Conservation (phyloP, 1,140 invertebrate genomes). For the Temnothorax nylanderi region DNA sequence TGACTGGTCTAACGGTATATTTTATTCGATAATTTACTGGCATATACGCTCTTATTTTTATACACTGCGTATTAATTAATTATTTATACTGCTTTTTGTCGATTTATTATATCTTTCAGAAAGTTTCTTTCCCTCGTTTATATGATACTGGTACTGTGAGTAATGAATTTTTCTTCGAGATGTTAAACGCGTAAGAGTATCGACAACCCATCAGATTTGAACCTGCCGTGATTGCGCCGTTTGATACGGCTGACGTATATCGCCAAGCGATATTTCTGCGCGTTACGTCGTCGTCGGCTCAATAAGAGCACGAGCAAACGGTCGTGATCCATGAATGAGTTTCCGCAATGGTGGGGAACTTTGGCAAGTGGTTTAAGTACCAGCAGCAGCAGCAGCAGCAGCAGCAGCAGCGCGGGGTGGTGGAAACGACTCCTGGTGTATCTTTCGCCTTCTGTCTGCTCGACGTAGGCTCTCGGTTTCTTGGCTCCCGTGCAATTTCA, state of each 20-base stretch:
- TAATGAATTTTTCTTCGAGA: not conserved
- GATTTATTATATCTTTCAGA: not conserved
- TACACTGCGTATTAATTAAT: not conserved
- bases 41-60: not conserved
- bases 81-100: not conserved
- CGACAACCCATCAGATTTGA: not conserved
- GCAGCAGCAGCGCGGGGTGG: not conserved
- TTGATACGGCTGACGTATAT: constrained; percentile 12
- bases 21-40: not conserved
- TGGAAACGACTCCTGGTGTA: constrained; percentile 51
- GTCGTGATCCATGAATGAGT: constrained; percentile 75
- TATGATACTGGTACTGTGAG: not conserved
- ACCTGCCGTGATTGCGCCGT: constrained; percentile 17
- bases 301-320: constrained; percentile 56
- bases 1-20: not conserved
- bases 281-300: constrained; percentile 53
- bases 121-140: not conserved
- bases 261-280: constrained; percentile 56
- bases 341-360: constrained; percentile 70
- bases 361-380: constrained; percentile 72
- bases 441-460: constrained; percentile 65
- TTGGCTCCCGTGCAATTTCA: constrained; percentile 72
- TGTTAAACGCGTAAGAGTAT: not conserved
- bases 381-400: not conserved
- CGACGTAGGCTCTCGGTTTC: constrained; percentile 44